Conservation (phyloP, 2,888 invertebrate genomes). For the Philereme transversata region DNA sequence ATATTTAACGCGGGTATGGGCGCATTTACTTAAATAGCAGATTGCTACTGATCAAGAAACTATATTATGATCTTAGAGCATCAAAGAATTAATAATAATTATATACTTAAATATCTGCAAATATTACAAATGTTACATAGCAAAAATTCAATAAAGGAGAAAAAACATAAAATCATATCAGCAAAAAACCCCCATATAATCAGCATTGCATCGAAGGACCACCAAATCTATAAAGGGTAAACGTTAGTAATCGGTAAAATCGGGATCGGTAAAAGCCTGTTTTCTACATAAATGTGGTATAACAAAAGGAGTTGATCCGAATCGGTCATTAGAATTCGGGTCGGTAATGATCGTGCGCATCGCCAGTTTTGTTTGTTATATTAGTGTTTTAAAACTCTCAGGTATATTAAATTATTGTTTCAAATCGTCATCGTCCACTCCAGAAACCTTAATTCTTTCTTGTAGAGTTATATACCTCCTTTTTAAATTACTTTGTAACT, state of each 20-base stretch:
- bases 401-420: conserved; percentile 61
- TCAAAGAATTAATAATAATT: too few species aligned
- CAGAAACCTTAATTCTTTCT: conserved; percentile 27
- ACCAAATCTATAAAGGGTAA: too few species aligned
- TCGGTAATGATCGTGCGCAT: conserved; percentile 77
- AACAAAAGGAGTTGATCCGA: conserved; percentile 75
- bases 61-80: too few species aligned
- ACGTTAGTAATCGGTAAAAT: background rate
- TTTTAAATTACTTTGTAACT: too few species aligned
- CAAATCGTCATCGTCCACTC: conserved; percentile 44
- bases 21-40: conserved; percentile 9
- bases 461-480: conserved; percentile 16
- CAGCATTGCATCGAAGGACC: too few species aligned
- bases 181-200: too few species aligned
- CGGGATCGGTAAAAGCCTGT: conserved; percentile 1
- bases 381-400: conserved; percentile 59
- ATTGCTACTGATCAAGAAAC: background rate
- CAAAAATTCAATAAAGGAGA: too few species aligned
- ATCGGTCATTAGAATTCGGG: conserved; percentile 80
- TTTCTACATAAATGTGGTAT: conserved; percentile 9
- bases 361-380: conserved; percentile 73
- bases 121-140: too few species aligned
- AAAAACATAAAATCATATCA: too few species aligned
- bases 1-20: conserved; percentile 68
- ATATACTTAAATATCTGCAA: too few species aligned